Conservation (phyloP, 2,797 vertebrate genomes). For the Philypnodon macrostomus region DNA sequence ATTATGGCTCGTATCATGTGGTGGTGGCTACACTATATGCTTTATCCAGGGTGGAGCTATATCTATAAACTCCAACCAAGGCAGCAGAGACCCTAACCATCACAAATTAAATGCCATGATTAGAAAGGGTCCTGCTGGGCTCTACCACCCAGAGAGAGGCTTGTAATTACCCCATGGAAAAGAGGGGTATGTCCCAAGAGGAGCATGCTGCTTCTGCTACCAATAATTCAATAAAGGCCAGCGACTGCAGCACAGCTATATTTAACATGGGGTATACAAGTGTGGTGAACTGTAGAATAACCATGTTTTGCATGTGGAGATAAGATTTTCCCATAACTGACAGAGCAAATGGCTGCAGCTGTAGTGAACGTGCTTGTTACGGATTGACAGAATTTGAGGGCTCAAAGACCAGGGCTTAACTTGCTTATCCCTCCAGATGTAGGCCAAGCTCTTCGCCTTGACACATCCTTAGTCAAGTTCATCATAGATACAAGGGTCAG, state of each 20-base stretch:
- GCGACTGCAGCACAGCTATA: conserved; percentile 2
- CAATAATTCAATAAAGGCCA: conserved; percentile 43
- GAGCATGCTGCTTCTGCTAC: conserved; percentile 36
- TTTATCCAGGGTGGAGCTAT: conserved; percentile 59
- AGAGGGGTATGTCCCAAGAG: conserved; percentile 49
- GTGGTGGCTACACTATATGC: conserved; percentile 43
- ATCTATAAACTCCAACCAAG: conserved; percentile 63
- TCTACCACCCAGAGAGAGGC: conserved; percentile 56
- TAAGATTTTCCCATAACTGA: not conserved
- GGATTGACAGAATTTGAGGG: conserved; percentile 66
- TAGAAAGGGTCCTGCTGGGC: conserved; percentile 58
- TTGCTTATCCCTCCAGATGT: conserved; percentile 72
- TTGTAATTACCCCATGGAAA: conserved; percentile 64
- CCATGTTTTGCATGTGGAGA: too few relatives aligned
- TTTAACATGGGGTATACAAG: not conserved
- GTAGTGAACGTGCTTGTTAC: conserved; percentile 58
- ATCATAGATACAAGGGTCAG: conserved; percentile 3
- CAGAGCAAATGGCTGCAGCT: conserved; percentile 53
- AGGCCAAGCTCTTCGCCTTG: conserved; percentile 38
- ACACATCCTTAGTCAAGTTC: conserved; percentile 33
- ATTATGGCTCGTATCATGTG: conserved; percentile 59
- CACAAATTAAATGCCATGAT: conserved; percentile 65
- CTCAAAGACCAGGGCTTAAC: conserved; percentile 71
- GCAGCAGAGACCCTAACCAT: conserved; percentile 60
- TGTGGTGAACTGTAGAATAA: not conserved